Conservation (phyloP, 92 coral and sea anemone species). For the Heteractis magnifica region DNA sequence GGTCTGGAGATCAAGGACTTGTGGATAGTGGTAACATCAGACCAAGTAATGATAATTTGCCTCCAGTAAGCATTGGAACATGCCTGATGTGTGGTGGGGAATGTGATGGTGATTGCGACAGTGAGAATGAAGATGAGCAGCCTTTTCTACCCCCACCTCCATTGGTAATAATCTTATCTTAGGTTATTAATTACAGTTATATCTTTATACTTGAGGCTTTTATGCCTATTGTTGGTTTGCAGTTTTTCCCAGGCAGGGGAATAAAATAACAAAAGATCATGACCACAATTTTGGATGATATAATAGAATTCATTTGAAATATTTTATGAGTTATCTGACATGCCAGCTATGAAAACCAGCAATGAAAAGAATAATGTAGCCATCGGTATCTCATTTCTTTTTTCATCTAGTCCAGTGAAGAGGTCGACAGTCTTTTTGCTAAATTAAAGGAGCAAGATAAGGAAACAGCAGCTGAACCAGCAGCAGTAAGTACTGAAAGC, state of each 20-base stretch:
- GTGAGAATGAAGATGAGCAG: neutral
- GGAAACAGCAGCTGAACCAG: conserved; percentile 62
- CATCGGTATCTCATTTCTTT: neutral
- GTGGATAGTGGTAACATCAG: neutral
- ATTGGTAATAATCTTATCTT: conserved; percentile 1
- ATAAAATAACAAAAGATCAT: too few species aligned
- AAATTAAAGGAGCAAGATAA: conserved; percentile 70
- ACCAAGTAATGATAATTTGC: neutral
- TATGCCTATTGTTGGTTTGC: too few species aligned
- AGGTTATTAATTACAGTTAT: too few species aligned
- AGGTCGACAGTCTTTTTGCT: conserved; percentile 70
- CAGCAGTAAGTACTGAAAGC: conserved; percentile 53
- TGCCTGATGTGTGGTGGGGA: conserved; percentile 32
- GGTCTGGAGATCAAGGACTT: neutral
- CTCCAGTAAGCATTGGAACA: conserved; percentile 19
- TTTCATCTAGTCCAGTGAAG: conserved; percentile 38
- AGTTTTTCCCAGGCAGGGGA: too few species aligned
- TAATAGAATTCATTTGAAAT: too few species aligned
- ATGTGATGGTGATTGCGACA: conserved; percentile 10
- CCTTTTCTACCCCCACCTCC: conserved; percentile 20
- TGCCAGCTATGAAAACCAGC: too few species aligned
- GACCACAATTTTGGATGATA: too few species aligned
- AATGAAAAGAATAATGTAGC: too few species aligned
- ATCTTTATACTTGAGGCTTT: too few species aligned
- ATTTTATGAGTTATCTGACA: too few species aligned